phyloP scores from a whole-genome alignment of 1,140 invertebrate genomes.

The Brachionus calyciflorus region DNA sequence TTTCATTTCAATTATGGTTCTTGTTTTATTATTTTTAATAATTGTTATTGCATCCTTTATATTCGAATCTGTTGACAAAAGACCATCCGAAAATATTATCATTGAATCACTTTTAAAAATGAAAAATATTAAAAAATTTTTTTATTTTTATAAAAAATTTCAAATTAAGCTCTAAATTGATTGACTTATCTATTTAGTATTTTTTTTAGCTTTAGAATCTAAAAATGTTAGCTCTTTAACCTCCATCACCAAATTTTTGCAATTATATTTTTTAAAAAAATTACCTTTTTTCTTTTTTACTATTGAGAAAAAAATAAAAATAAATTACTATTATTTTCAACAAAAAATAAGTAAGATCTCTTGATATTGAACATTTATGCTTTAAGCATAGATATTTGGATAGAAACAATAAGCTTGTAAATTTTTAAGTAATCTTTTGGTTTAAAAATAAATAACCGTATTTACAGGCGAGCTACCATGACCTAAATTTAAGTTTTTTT shows the following conservation, averaged over 20 bases:
- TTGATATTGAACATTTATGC: too few relatives aligned
- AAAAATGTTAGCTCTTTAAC: neutral
- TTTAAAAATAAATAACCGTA: too few relatives aligned
- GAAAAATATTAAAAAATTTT: neutral
- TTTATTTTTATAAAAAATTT: neutral
- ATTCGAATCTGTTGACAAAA: neutral
- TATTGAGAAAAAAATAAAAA: neutral
- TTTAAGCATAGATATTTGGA: too few relatives aligned
- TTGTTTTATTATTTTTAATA: slow-evolving; percentile 27
- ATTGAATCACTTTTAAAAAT: neutral
- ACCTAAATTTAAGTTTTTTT: too few relatives aligned
- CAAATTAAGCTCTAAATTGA: neutral
- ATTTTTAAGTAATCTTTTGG: too few relatives aligned
- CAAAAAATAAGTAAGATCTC: neutral
- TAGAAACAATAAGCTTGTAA: too few relatives aligned
- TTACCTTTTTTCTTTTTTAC: slow-evolving; percentile 23
- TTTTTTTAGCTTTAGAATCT: neutral
- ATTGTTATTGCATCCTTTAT: slow-evolving; percentile 40
- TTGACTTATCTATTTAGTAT: too few relatives aligned
- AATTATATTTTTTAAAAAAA: neutral
- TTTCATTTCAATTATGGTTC: slow-evolving; percentile 95
- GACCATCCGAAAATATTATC: slow-evolving; percentile 30
- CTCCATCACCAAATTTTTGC: neutral
- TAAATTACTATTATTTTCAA: neutral
- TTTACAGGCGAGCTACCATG: too few relatives aligned